Evolutionary conservation across 2,888 invertebrate genomes (phyloP), one percentile per base, ranked within the genome.

Genomic region (Antheraea assamensis): DNA sequence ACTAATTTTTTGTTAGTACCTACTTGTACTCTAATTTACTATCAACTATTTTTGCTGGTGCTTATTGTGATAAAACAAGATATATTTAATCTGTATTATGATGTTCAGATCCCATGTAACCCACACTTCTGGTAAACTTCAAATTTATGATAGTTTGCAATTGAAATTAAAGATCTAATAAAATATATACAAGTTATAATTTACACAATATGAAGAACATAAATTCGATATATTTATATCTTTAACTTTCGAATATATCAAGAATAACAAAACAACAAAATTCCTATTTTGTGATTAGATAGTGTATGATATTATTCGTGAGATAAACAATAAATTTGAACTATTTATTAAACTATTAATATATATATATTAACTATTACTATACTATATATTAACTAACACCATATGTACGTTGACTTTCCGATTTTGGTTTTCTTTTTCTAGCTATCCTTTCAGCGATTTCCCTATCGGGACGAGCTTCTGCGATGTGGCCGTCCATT

Each of bases 401-500:
- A 79, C 95, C 95, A 87, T 95, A 95, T 19, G 91, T 90, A 66
- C 92, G 92, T 81, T 93, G 94, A 80, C 87, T 90, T 81, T 95
- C 95, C 4, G 94, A 83, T 84, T 95, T 95, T 66, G 95, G 90
- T 79, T 95, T 95, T 75, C 95, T 89, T 87, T 96, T 96, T 78
- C 96, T 95, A 52, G 95, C 92, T 79, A 90, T 92, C 74, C 95
- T 94, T 78, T 95, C 95, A 76, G 91, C 92, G 77, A 92, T 90
- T 83, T 95, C 95, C 88, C 95, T 94, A 80, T 95, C 95, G 74
- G 95, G 92, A 79, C 95, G 95, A 80, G 95, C 95, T 88, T 96
- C 96, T 75, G 96, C 96, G 87, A 97, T 96, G 95, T 97, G 97
- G 87, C 96, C 97, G 95, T 97, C 97, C 97, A 98, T 98, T 88